Evolutionary conservation across 2,797 vertebrate species (phyloP).

Genomic region (Poeciliopsis paucimaculata): DNA sequence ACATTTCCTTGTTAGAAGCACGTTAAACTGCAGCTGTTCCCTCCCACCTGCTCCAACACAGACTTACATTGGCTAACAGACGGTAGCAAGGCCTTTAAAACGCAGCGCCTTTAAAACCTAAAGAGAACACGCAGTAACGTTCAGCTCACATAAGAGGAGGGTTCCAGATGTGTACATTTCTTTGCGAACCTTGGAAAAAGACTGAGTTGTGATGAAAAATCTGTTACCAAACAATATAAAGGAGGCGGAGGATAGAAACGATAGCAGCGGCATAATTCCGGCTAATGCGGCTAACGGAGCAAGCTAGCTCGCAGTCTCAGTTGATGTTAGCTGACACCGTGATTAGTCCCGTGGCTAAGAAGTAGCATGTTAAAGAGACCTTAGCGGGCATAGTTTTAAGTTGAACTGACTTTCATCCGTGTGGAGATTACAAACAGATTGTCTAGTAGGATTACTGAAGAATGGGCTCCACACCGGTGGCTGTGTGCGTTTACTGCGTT

Average conservation of each 20-base stretch:
- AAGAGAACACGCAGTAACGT: conserved; percentile 12
- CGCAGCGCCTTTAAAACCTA: conserved; percentile 53
- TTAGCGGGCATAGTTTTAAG: background rate
- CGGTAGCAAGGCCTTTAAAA: conserved; percentile 73
- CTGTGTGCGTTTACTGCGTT: conserved; percentile 63
- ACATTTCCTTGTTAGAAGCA: conserved; percentile 63
- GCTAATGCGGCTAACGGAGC: conserved; percentile 61
- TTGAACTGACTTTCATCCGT: background rate
- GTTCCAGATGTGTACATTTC: background rate
- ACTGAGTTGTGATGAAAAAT: background rate
- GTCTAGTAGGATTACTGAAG: conserved; percentile 56
- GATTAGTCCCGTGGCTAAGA: background rate
- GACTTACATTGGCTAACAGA: conserved; percentile 55
- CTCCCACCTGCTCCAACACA: conserved; percentile 70
- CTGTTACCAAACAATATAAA: conserved; percentile 56
- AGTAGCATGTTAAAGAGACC: too few species aligned
- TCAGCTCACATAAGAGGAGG: accelerated
- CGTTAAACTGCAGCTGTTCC: conserved; percentile 72
- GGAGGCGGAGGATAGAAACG: conserved; percentile 62
- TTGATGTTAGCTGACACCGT: conserved; percentile 30
- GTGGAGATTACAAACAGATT: background rate
- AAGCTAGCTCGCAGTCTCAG: conserved; percentile 48
- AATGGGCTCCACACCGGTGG: conserved; percentile 80
- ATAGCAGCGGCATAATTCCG: conserved; percentile 29
- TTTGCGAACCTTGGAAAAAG: background rate